These are phyloP conservation scores for Nasonia longicornis DNA, from an alignment of 1,140 invertebrate species.

Conservation along the genomic window DNA sequence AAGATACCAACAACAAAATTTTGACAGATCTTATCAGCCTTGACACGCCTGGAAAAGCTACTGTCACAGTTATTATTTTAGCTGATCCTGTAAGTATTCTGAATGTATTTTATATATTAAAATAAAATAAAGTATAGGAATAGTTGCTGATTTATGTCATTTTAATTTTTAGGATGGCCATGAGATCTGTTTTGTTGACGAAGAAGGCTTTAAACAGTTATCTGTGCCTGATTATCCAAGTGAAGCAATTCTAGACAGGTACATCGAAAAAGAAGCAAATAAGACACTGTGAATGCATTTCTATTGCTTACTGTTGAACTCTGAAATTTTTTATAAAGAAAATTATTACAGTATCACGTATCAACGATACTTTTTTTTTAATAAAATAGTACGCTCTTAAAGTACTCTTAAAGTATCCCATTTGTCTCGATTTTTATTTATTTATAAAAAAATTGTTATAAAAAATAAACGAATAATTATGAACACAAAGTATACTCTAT, in stretches of 20 bases:
- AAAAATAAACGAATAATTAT: background rate
- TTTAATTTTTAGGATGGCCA: conserved; percentile 82
- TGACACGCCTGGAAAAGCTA: conserved; percentile 96
- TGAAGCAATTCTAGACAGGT: conserved; percentile 83
- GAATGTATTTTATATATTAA: conserved; percentile 25
- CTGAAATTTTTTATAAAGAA: conserved; percentile 9
- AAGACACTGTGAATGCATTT: conserved; percentile 34
- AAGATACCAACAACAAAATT: conserved; percentile 80
- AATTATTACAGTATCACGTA: background rate
- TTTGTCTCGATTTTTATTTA: background rate
- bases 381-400: background rate
- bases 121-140: background rate
- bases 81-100: conserved; percentile 83
- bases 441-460: background rate
- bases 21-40: conserved; percentile 89
- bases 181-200: conserved; percentile 99
- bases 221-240: conserved; percentile 89
- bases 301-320: conserved; percentile 11
- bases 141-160: conserved; percentile 30
- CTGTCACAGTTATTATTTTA: conserved; percentile 94
- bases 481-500: too few relatives aligned
- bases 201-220: conserved; percentile 91
- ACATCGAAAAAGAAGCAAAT: conserved; percentile 77
- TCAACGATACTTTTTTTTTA: background rate
- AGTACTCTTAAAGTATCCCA: background rate